Evolutionary conservation across 2,113 vertebrate genomes (phyloP).

Genomic region (Callionymus lyra): DNA sequence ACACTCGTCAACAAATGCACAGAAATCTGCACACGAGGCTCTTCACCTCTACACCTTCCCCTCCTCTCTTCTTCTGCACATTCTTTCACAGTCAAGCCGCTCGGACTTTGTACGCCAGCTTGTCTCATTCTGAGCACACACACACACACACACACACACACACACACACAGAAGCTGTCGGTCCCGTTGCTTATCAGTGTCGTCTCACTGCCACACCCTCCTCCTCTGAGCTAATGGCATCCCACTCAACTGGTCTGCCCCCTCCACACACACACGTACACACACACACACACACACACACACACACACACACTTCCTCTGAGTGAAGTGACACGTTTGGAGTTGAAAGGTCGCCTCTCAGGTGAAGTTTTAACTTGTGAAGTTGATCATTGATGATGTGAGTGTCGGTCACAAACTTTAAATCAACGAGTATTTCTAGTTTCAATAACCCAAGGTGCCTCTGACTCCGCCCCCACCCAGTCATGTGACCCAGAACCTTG

Average conservation of each 20-base stretch:
- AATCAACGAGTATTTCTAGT: too few species aligned
- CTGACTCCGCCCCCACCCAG: slow-evolving; percentile 8
- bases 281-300: not conserved
- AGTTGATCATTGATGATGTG: too few species aligned
- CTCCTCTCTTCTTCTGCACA: slow-evolving; percentile 34
- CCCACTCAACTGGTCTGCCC: slow-evolving; percentile 49
- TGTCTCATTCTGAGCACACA: not conserved
- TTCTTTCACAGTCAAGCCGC: slow-evolving; percentile 64
- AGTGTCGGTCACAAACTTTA: slow-evolving; percentile 5
- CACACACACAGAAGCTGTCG: slow-evolving; percentile 14
- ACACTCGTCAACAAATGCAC: too few species aligned
- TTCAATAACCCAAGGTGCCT: too few species aligned
- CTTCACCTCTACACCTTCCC: slow-evolving; percentile 2
- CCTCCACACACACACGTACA: not conserved
- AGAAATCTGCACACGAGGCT: too few species aligned
- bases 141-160: slow-evolving; percentile 9
- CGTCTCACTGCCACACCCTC: slow-evolving; percentile 39
- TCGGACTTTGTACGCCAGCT: slow-evolving; percentile 55
- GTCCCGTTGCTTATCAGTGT: slow-evolving; percentile 49
- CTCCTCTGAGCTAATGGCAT: slow-evolving; percentile 30
- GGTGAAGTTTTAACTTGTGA: too few species aligned
- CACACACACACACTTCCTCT: not conserved
- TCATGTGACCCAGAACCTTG: too few species aligned
- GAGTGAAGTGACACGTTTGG: not conserved
- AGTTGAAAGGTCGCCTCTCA: not conserved